Evolutionary conservation across 2,113 vertebrate genomes (phyloP), one percentile per base, ranked within the genome.

Genomic region (Poeciliopsis retropinna): DNA sequence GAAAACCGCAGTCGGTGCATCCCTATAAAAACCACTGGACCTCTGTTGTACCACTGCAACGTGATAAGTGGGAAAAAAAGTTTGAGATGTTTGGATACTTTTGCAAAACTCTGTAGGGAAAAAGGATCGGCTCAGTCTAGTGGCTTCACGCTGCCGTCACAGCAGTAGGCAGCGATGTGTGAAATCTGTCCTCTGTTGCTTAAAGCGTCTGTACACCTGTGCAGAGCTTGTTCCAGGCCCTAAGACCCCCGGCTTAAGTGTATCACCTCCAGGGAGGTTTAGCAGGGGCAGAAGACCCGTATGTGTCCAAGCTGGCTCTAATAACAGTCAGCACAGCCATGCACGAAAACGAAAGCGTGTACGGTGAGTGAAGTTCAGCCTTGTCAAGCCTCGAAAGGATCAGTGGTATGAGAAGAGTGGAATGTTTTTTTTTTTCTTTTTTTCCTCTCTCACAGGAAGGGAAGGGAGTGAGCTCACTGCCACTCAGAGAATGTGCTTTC

Each of bases 261-360:
- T 74, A 82, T 87, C 68, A 79, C 70, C 76, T 71, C 27, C 0
- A 39, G 27, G 22, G 63, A 34, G 54, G 61, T 63, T 73, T 67
- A 19, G 27, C 15, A 72, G 73, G 61, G 69, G 70, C 68, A 57
- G 72, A 70, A 72, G 80, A 80, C 34, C 9, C 67, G 64, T 74
- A 77, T 73, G 72, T 72, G 25, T 81, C 70, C 71, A 15, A 54
- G 81, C 81, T 91, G 87, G 84, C 76, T 31, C 78, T 89, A 88
- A 88, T 89, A 91, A 87, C 75, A 91, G 87, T 83, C 84, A 79
- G 83, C 81, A 87, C 83, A 85, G 74, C 85, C 85, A 79, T 81
- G 87, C 85, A 80, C 73, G 61, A 86, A 92, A 90, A 89, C 71
- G 69, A 84, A 83, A 87, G 88, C 80, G 82, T 77, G 77, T 76